phyloP scores from a whole-genome alignment of 2,888 invertebrate genomes.

The Callyntrura sp. region DNA sequence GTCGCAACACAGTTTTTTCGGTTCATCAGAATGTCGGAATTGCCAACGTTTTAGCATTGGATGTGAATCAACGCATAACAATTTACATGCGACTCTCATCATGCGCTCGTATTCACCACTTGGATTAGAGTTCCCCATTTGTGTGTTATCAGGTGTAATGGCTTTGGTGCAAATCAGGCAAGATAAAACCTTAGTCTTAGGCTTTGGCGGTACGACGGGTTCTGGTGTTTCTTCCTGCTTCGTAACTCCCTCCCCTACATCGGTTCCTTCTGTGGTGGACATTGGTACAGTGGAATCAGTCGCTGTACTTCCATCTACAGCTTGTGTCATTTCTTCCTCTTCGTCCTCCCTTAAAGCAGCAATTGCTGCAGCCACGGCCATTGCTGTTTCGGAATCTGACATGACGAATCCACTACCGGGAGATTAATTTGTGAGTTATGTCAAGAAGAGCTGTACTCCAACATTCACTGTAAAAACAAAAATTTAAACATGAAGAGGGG shows the following conservation, averaged over 20 bases:
- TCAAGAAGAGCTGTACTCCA: too few species aligned
- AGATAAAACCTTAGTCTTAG: constrained; percentile 68
- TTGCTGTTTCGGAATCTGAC: constrained; percentile 74
- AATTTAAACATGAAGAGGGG: too few species aligned
- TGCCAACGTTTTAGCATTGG: constrained; percentile 71
- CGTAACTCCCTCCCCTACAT: not conserved
- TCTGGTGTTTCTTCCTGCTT: constrained; percentile 40
- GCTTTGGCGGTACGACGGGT: constrained; percentile 59
- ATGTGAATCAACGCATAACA: constrained; percentile 71
- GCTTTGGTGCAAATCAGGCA: constrained; percentile 69
- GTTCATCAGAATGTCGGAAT: constrained; percentile 72
- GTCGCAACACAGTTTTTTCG: constrained; percentile 73
- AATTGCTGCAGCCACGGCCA: constrained; percentile 74
- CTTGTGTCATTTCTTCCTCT: constrained; percentile 71
- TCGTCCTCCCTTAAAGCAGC: constrained; percentile 71
- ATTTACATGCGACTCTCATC: constrained; percentile 70
- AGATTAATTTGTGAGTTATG: too few species aligned
- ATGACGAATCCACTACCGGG: constrained; percentile 51
- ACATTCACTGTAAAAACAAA: too few species aligned
- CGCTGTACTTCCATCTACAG: constrained; percentile 27
- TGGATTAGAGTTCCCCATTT: constrained; percentile 66
- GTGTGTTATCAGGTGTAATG: constrained; percentile 64
- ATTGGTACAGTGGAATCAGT: not conserved
- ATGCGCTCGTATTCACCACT: constrained; percentile 68
- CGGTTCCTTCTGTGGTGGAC: not conserved